These are phyloP conservation scores for Heliconius ismenius DNA, from an alignment of 2,888 invertebrate genomes.

Conservation along the genomic window DNA sequence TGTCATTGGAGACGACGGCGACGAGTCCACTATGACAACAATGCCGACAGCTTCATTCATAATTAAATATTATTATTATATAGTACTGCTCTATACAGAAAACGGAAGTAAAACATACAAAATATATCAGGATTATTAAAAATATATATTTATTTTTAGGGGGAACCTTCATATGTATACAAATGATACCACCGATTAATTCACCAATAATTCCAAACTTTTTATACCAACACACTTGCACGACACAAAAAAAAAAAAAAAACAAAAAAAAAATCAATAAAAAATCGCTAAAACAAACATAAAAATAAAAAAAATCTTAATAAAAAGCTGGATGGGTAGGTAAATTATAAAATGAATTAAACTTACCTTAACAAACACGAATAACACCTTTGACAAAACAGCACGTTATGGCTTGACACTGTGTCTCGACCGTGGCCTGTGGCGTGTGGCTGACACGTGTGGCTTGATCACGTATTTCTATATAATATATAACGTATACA, in stretches of 20 bases:
- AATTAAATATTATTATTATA: neutral
- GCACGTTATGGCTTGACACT: conserved; percentile 17
- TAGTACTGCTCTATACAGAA: neutral
- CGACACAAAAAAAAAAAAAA: neutral
- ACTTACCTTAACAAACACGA: conserved; percentile 12
- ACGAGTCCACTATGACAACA: conserved; percentile 22
- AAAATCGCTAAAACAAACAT: neutral
- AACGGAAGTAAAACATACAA: neutral
- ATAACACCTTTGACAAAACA: conserved; percentile 3
- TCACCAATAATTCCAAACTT: neutral
- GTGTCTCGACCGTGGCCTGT: conserved; percentile 14
- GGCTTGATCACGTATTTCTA: conserved; percentile 5
- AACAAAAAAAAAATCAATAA: too few relatives aligned
- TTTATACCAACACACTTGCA: neutral
- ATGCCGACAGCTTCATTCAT: conserved; percentile 5
- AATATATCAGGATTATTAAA: neutral
- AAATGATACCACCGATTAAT: neutral
- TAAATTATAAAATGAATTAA: neutral
- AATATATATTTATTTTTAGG: neutral
- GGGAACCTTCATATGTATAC: neutral
- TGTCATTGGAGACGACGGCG: conserved; percentile 24
- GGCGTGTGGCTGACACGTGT: conserved; percentile 50
- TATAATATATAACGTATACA: conserved; percentile 27
- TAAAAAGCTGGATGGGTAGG: neutral
- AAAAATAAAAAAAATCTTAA: neutral